These are phyloP conservation scores for Rhincodon typus DNA, from an alignment of 2,797 vertebrate genomes.

Conservation along the genomic window DNA sequence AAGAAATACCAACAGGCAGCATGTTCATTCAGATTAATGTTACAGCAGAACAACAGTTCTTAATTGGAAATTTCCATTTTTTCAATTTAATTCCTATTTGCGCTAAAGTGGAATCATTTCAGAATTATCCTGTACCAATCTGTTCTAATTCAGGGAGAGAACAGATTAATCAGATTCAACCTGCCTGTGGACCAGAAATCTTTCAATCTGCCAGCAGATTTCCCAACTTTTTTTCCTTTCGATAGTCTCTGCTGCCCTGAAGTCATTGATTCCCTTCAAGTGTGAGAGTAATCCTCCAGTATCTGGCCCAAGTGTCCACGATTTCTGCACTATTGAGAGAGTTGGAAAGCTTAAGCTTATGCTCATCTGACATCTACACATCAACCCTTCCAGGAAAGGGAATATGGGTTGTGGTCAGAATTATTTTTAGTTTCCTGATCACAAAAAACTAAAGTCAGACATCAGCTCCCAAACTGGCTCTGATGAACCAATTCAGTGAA, in stretches of 20 bases:
- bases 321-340: background rate
- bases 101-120: background rate
- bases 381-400: background rate
- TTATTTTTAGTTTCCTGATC: too few relatives aligned
- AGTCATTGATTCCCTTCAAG: background rate
- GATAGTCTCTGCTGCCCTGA: background rate
- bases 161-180: background rate
- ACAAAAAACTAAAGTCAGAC: background rate
- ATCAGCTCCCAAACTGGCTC: background rate
- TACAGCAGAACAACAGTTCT: background rate
- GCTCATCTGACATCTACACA: background rate
- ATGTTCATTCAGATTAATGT: background rate
- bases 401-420: too few relatives aligned
- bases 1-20: background rate
- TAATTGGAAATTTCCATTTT: background rate
- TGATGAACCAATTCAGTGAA: background rate
- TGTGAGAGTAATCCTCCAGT: background rate
- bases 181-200: background rate
- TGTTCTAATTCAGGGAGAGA: background rate
- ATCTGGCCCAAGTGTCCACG: background rate
- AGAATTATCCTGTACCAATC: background rate
- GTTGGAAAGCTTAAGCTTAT: background rate
- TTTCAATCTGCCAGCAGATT: background rate
- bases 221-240: too few relatives aligned
- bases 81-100: background rate